Base-by-base conservation (phyloP, 2,797 vertebrate species). In the Heliangelus exortis region DNA sequence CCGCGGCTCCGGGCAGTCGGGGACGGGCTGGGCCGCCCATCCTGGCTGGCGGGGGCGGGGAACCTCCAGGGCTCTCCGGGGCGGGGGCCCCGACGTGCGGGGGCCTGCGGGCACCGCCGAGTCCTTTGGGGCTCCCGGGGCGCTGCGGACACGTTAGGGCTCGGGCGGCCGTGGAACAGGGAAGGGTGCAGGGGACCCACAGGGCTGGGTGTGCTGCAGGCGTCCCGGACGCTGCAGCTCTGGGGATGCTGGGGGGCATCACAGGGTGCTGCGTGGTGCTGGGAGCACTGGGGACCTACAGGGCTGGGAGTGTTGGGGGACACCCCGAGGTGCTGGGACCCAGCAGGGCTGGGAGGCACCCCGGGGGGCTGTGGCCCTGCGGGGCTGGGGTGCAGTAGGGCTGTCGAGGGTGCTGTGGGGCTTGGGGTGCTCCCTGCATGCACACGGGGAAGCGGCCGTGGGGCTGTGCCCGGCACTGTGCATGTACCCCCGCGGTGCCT, bases 371-470 rank as follows among this genome's bases (percentile, higher is more conserved):
- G 45, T 41, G 39, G 39, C 13, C 39, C 39, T 41, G 45, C 45
- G 47, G 45, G 45, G 45, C 47, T 20, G 21, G 21, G 51, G 21
- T 74, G 36, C 62, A 41, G 34, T n/a, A 5, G 45, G n/a, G 22
- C 22, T 11, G 41, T 50, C 50, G 31, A 47, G 34, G 21, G 17
- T n/a, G 43, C 65, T 36, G 78, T 0, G 0, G 57, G 53, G 16
- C 33, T 72, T 9, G 5, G 34, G 48, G 14, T 14, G 57, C 41
- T 47, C 76, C 18, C 47, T 28, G 39, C 0, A 0, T 4, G 59
- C 47, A 2, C 25, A 1, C 3, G n/a, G 34, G 29, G 47, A 41
- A 3, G 45, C 9, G 2, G 1, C 18, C 19, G 0, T 2, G 75
- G 54, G 8, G 21, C 29, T 74, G 41, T 50, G 68, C 62, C 45